These are phyloP conservation scores for Saxidomus purpurata DNA, from an alignment of 1,140 invertebrate genomes.

Conservation along the genomic window DNA sequence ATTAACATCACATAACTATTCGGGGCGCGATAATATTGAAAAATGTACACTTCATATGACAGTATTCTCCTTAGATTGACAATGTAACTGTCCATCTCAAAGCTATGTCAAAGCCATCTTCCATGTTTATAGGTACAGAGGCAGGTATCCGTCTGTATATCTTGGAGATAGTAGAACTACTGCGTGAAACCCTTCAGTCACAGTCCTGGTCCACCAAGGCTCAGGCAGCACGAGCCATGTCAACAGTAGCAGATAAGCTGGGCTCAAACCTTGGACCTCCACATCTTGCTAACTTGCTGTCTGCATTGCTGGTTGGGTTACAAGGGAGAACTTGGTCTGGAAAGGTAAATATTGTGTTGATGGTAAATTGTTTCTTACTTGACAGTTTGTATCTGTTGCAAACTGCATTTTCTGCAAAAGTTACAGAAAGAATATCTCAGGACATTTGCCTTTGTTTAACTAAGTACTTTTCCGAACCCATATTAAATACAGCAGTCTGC, in stretches of 20 bases:
- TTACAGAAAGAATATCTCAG: too few species aligned
- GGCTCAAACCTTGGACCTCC: slow-evolving; percentile 90
- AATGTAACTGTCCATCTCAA: too few species aligned
- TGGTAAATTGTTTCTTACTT: neutral
- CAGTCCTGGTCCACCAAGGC: slow-evolving; percentile 95
- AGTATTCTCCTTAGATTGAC: too few species aligned
- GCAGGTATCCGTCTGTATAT: slow-evolving; percentile 93
- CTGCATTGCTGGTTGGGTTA: slow-evolving; percentile 91
- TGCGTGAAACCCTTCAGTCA: slow-evolving; percentile 91
- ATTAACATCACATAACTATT: too few species aligned
- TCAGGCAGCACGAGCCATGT: slow-evolving; percentile 93
- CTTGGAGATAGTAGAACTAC: slow-evolving; percentile 90
- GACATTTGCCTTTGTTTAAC: too few species aligned
- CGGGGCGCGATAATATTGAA: too few species aligned
- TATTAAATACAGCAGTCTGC: too few species aligned
- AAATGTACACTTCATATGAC: too few species aligned
- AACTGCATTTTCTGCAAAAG: neutral
- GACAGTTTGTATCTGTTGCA: neutral
- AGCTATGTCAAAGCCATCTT: too few species aligned
- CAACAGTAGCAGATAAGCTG: slow-evolving; percentile 92
- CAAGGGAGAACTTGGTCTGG: slow-evolving; percentile 95
- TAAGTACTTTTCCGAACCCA: too few species aligned
- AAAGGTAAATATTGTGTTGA: slow-evolving; percentile 87
- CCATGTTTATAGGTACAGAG: slow-evolving; percentile 92
- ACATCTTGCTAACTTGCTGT: slow-evolving; percentile 90